Conservation (phyloP, 2,797 vertebrate genomes). For the Sebastolobus alascanus region DNA sequence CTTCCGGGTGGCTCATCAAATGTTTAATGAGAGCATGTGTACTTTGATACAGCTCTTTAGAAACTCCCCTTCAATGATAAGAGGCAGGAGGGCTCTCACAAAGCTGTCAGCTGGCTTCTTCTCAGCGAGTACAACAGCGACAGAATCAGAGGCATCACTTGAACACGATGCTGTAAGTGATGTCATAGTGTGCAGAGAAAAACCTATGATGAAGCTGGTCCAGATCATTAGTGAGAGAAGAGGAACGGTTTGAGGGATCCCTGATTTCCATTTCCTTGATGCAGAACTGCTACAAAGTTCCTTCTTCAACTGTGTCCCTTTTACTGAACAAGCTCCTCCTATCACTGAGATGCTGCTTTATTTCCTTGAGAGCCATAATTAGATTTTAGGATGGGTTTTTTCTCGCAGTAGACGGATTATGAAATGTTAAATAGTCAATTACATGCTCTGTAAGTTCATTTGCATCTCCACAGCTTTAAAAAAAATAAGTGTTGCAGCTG, state of each 20-base stretch:
- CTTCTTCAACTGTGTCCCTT: neutral
- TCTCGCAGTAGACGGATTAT: neutral
- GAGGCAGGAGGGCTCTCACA: neutral
- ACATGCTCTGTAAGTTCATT: neutral
- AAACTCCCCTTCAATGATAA: neutral
- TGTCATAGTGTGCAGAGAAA: constrained; percentile 3
- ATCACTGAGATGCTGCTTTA: neutral
- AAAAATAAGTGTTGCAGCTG: neutral
- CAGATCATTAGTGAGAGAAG: neutral
- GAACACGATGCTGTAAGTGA: neutral
- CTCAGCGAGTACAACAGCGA: neutral
- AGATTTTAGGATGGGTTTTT: constrained; percentile 11
- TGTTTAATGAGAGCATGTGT: neutral
- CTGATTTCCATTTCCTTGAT: neutral
- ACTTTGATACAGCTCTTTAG: neutral
- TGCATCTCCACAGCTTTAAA: neutral
- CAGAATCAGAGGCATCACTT: constrained; percentile 13
- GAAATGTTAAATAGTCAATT: neutral
- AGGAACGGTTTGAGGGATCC: neutral
- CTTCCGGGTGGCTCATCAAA: neutral
- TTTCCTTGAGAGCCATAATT: neutral
- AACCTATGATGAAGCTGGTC: neutral
- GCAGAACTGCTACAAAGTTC: neutral
- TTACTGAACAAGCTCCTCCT: neutral
- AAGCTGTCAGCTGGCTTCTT: neutral